Evolutionary conservation across 2,888 invertebrate species (phyloP).

Genomic region (Ptycholaimellus sp.): DNA sequence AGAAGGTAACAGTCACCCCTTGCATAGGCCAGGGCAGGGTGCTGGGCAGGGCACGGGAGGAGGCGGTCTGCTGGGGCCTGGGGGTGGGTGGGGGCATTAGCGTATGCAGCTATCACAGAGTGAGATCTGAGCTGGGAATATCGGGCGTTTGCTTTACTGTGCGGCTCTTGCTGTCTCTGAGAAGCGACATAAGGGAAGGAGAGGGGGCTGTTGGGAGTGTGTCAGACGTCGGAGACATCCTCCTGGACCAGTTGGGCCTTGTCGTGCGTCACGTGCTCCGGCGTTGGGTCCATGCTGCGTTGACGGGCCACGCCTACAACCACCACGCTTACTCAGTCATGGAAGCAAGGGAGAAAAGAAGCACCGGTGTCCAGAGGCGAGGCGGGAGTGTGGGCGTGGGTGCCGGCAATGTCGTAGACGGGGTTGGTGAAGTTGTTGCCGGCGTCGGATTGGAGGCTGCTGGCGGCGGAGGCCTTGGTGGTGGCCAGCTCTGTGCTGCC

Average conservation of each 20-base stretch:
- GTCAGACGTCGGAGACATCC: conserved; percentile 36
- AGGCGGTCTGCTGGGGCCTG: too few relatives aligned
- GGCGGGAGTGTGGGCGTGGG: conserved; percentile 14
- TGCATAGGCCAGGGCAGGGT: too few relatives aligned
- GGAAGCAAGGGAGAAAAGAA: conserved; percentile 1
- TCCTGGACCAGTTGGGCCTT: conserved; percentile 64
- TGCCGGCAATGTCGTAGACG: conserved; percentile 51
- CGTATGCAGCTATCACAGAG: too few relatives aligned
- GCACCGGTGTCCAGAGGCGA: conserved; percentile 7
- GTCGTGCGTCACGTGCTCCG: conserved; percentile 38
- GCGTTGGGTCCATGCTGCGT: background rate
- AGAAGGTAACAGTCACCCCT: too few relatives aligned
- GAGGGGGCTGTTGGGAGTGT: too few relatives aligned
- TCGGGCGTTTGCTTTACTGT: too few relatives aligned
- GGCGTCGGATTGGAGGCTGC: conserved; percentile 8
- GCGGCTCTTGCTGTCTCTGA: too few relatives aligned
- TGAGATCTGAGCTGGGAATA: too few relatives aligned
- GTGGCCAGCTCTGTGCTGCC: background rate
- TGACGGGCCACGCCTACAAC: background rate
- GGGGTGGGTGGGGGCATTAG: too few relatives aligned
- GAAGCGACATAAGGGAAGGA: too few relatives aligned
- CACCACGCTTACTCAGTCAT: conserved; percentile 5
- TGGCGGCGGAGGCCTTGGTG: background rate
- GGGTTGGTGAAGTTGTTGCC: conserved; percentile 80
- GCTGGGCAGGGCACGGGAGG: too few relatives aligned